These are phyloP conservation scores for Augochlora pura DNA, from an alignment of 1,140 invertebrate species.

Conservation along the genomic window DNA sequence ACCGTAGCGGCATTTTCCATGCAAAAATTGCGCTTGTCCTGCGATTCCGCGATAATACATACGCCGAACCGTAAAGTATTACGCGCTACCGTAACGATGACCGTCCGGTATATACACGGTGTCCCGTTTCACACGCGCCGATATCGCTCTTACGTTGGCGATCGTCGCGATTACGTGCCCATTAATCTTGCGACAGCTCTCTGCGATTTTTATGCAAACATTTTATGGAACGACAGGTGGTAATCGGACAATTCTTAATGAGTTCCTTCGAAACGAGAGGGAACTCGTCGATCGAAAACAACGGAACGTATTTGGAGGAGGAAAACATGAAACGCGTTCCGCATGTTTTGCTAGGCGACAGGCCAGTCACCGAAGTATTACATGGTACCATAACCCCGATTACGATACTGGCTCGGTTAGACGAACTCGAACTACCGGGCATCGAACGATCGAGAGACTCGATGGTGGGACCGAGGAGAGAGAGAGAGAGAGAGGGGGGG, in stretches of 20 bases:
- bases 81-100: constrained; percentile 79
- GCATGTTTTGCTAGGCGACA: constrained; percentile 55
- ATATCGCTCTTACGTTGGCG: not conserved
- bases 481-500: not conserved
- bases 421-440: constrained; percentile 3
- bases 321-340: constrained; percentile 54
- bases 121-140: constrained; percentile 57
- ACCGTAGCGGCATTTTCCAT: constrained; percentile 71
- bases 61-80: constrained; percentile 78
- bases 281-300: not conserved
- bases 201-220: too few relatives aligned
- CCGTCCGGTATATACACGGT: constrained; percentile 72
- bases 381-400: constrained; percentile 69
- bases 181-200: too few relatives aligned
- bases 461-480: too few relatives aligned
- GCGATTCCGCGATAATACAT: constrained; percentile 74
- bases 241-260: too few relatives aligned
- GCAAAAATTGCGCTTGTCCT: constrained; percentile 71
- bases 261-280: too few relatives aligned
- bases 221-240: too few relatives aligned
- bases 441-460: not conserved
- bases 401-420: constrained; percentile 50
- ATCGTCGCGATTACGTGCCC: not conserved
- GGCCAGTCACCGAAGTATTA: constrained; percentile 61
- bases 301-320: constrained; percentile 8